Evolutionary conservation across 2,888 invertebrate genomes (phyloP).

Genomic region (Plagodis pulveraria): DNA sequence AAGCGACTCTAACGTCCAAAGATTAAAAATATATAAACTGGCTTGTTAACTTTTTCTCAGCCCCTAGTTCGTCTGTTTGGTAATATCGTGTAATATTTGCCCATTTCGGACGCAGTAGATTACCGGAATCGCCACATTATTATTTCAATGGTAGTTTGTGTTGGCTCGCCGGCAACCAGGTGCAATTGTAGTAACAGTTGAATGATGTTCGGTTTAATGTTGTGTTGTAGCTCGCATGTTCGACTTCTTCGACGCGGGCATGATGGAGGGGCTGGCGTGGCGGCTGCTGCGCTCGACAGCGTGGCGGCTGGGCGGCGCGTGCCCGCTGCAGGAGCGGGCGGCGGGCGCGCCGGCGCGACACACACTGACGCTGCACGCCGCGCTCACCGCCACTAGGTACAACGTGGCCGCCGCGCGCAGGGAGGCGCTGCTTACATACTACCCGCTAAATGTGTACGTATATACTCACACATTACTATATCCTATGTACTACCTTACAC

Average conservation of each 20-base stretch:
- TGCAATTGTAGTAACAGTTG: too few species aligned
- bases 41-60: too few species aligned
- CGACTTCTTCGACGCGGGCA: conserved; percentile 96
- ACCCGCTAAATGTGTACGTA: conserved; percentile 94
- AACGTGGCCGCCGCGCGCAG: conserved; percentile 82
- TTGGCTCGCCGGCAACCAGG: too few species aligned
- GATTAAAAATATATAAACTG: too few species aligned
- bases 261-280: conserved; percentile 96
- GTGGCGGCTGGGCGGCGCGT: conserved; percentile 85
- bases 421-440: conserved; percentile 92
- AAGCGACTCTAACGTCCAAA: too few species aligned
- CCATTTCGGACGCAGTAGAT: too few species aligned
- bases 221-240: conserved; percentile 92
- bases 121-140: too few species aligned
- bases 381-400: conserved; percentile 64
- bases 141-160: too few species aligned
- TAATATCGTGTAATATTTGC: too few species aligned
- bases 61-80: too few species aligned
- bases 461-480: not conserved
- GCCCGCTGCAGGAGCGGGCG: conserved; percentile 61
- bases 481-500: not conserved
- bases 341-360: conserved; percentile 43
- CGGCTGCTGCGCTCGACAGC: conserved; percentile 88
- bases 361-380: conserved; percentile 89
- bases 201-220: not conserved